These are phyloP conservation scores for Drosophila biarmipes DNA, from an alignment of 1,140 invertebrate species.

Conservation along the genomic window DNA sequence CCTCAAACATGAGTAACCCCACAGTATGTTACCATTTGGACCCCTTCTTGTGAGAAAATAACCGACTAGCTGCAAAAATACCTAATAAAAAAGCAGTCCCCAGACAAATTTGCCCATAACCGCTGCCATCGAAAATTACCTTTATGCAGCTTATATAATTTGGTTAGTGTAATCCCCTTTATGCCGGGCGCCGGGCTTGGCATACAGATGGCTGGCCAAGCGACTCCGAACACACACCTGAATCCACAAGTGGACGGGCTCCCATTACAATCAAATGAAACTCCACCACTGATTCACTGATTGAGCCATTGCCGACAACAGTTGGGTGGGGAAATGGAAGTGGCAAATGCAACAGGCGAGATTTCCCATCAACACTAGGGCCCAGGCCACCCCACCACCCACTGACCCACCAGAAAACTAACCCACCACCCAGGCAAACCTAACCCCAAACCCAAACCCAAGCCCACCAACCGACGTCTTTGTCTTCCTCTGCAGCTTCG, in stretches of 20 bases:
- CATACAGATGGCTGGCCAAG: conserved; percentile 20
- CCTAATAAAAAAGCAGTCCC: conserved; percentile 1
- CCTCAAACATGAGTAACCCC: background rate
- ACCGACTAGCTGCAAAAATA: background rate
- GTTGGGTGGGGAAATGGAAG: conserved; percentile 48
- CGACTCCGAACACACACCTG: conserved; percentile 19
- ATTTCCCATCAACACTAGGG: conserved; percentile 37
- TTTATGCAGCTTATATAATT: conserved; percentile 49
- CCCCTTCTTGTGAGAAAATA: no score
- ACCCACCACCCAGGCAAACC: conserved; percentile 5
- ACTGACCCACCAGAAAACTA: conserved; percentile 1
- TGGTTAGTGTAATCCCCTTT: conserved; percentile 46
- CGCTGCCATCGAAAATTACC: conserved; percentile 37
- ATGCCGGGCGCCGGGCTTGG: conserved; percentile 6
- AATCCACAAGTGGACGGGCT: conserved; percentile 78
- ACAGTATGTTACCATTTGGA: background rate
- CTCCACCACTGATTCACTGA: conserved; percentile 71
- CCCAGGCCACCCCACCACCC: background rate
- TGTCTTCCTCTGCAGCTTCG: conserved; percentile 57
- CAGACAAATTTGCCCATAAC: conserved; percentile 19
- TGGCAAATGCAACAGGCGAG: conserved; percentile 52
- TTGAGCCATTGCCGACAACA: conserved; percentile 70
- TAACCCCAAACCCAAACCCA: conserved; percentile 5
- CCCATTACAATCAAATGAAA: conserved; percentile 76
- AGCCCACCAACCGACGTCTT: conserved; percentile 40